Conservation (phyloP, 2,888 invertebrate species). For the Lepidonotus clava region DNA sequence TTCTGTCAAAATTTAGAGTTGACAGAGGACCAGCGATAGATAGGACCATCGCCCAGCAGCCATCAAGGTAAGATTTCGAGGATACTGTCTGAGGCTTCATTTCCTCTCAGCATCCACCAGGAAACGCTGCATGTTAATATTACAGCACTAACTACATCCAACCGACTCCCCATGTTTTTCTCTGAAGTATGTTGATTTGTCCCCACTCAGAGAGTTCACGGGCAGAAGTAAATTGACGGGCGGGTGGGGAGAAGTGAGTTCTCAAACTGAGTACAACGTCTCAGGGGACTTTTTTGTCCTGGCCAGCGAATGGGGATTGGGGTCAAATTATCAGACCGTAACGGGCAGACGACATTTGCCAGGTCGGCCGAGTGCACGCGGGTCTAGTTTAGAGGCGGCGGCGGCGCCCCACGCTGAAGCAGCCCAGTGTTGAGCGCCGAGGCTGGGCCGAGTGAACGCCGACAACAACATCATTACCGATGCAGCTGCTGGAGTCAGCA, state of each 20-base stretch:
- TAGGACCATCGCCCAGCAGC: neutral
- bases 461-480: conserved; percentile 23
- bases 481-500: too few species aligned
- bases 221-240: neutral
- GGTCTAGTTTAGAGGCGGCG: neutral
- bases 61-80: conserved; percentile 23
- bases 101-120: too few species aligned
- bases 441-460: neutral
- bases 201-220: neutral
- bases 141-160: too few species aligned
- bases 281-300: too few species aligned
- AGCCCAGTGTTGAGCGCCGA: neutral
- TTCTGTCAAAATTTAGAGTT: conserved; percentile 38
- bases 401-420: neutral
- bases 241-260: neutral
- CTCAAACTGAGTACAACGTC: too few species aligned
- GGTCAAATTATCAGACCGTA: neutral
- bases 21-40: conserved; percentile 13
- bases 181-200: neutral
- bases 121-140: too few species aligned
- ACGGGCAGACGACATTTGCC: too few species aligned
- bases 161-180: too few species aligned
- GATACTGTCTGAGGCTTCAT: too few species aligned
- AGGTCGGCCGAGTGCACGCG: neutral
- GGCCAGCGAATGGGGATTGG: too few species aligned